Base-by-base conservation (phyloP, 2,797 vertebrate species). In the Nasua narica region DNA sequence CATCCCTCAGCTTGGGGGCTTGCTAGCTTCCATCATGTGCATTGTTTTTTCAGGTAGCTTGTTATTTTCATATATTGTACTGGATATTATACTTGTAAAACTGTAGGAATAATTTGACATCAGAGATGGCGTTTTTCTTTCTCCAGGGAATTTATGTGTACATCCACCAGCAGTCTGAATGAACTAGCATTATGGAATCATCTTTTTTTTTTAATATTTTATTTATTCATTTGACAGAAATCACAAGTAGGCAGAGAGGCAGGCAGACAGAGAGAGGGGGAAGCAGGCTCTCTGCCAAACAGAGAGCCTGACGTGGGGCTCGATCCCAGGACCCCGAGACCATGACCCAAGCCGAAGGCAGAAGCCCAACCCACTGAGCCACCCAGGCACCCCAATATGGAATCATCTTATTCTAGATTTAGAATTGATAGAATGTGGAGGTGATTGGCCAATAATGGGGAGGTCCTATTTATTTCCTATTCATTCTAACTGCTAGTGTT, bases 401-500 rank as follows among this genome's bases (percentile, higher is more conserved):
- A 65, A 43, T 94, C 21, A n/a, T 94, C 5, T 93, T 90, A 82
- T 52, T 87, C 27, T 87, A 50, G 7, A 87, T 94, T 90, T 76
- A 40, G 60, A 86, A 81, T n/a, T 92, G 23, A 90, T 85, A 86
- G 19, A 19, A 70, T 76, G 21, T 54, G 15, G 72, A 82, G 23
- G 29, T 90, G 40, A 70, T 56, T 35, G 40, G 40, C 56, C n/a
- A 67, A 0, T 87, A 81, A 48, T 58, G 25, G 29, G 56, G 27
- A 46, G 18, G 35, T 58, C 40, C 13, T 74, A 0, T 60, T 76
- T 87, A 10, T 69, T 90, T 90, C 19, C 46, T 48, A 7, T 54
- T 90, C 35, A n/a, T 91, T 29, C 32, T 83, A 92, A 25, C 12
- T 81, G 23, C 15, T 65, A 8, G 3, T 3, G 23, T 50, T 0